Evolutionary conservation across 2,797 vertebrate genomes (phyloP), one percentile per base, ranked within the genome.

Genomic region (Otolemur crassicaudatus): DNA sequence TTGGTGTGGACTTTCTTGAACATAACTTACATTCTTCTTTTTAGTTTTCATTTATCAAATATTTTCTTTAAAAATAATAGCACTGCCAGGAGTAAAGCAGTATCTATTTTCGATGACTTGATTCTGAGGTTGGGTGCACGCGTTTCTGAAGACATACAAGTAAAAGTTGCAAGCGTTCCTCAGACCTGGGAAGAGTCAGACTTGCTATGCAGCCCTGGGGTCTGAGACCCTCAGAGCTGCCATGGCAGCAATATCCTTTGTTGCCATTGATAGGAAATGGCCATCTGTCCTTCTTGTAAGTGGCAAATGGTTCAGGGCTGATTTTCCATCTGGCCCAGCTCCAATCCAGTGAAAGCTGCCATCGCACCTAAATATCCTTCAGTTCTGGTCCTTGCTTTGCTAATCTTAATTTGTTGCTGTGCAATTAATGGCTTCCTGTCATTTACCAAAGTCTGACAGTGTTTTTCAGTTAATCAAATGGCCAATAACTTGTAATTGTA

Each of bases 401-500:
- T 95, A 43, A 69, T 31, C 65, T 22, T 58, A 81, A 79, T 72
- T 85, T 17, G 23, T 91, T 97, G 80, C 83, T 60, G n/a, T 90
- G 81, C 20, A 90, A 1, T 31, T 76, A 70, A 69, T 77, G 84
- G 56, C 20, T 93, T 12, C 46, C 34, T 46, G 23, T 46, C 63
- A 65, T 46, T 84, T 73, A 84, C 69, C 11, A 46, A 82, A 13
- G n/a, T 79, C 43, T 87, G 46, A 73, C 34, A 81, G 20, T 27
- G 10, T 76, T 94, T 61, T 31, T 56, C n/a, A 79, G 34, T 70
- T 86, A 83, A 91, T 82, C 60, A 79, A 61, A 73, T 92, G 58
- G 37, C 20, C 92, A 31, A 40, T 81, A 76, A 75, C 31, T 82
- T 87, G 9, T 70, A 81, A 80, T 8, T 12, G 0, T 67, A 17